phyloP scores from a whole-genome alignment of 2,797 vertebrate genomes.

The Mus spretus region DNA sequence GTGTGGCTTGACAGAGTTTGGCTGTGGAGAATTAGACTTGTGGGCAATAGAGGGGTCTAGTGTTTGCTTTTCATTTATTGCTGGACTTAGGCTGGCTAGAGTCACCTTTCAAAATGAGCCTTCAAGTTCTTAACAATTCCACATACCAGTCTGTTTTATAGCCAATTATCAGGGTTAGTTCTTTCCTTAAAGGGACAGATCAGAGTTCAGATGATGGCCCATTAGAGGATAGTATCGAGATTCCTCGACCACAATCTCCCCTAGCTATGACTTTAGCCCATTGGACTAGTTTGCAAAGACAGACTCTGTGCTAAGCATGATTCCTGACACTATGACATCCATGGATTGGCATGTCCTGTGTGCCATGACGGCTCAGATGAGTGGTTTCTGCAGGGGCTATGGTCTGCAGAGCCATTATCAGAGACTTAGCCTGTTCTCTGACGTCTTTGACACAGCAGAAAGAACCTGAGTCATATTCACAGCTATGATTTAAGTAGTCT shows the following conservation, averaged over 20 bases:
- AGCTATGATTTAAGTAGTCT: neutral
- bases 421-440: neutral
- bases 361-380: fast-evolving
- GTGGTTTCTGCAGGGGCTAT: fast-evolving
- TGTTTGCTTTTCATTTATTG: neutral
- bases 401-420: too few relatives aligned
- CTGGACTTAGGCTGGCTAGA: neutral
- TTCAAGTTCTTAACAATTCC: neutral
- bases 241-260: fast-evolving
- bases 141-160: neutral
- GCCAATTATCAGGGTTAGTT: neutral
- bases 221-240: too few relatives aligned
- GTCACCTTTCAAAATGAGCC: neutral
- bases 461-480: neutral
- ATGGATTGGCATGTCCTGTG: fast-evolving
- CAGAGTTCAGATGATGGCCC: neutral
- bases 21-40: too few relatives aligned
- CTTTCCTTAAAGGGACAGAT: neutral
- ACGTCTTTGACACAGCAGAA: neutral
- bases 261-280: neutral
- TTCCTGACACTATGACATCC: fast-evolving
- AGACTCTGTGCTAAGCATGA: neutral
- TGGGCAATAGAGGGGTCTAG: too few relatives aligned
- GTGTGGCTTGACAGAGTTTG: neutral
- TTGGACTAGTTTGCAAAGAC: neutral